Evolutionary conservation across 2,113 vertebrate species (phyloP), one percentile per base, ranked within the genome.

Genomic region (Lophura nycthemera): DNA sequence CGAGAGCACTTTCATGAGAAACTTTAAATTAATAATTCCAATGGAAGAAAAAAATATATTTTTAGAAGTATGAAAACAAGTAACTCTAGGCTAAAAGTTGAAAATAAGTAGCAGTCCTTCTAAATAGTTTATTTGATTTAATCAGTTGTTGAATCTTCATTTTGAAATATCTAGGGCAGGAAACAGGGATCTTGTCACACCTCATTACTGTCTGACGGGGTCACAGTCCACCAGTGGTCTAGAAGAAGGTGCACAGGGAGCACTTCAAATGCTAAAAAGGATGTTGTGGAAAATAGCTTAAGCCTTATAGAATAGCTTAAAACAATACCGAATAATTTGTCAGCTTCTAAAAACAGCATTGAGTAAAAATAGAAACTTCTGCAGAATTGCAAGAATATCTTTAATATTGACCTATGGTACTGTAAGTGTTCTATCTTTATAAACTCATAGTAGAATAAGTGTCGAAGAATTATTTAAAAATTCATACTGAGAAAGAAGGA

Each of bases 111-210:
- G 4, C 6, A 72, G 14, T 17, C 6, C 36, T 78, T 72, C 43
- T 32, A 8, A 30, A 29, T 11, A 34, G 89, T 82, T 85, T 82
- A 70, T 87, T 91, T 70, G 3, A 70, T 75, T 83, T 52, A 59
- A 24, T 66, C 59, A 32, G 20, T 66, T 89, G 77, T 16, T 73
- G 66, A 94, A 92, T 96, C 59, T 84, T 92, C 57, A 54, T 84
- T 94, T 89, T 3, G 48, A 91, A 94, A 89, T 65, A 54, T 29
- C 57, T 54, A 29, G 40, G 81, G 78, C 59, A 57, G 89, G 89
- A 95, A 95, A 93, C 4, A 85, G 66, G 0, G 0, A 87, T 92
- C 71, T 67, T 59, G 63, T 82, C 86, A 84, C 88, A 94, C 78
- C 45, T 93, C 86, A 63, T 86, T 89, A 79, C 40, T 92, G 77